These are phyloP conservation scores for Euleptes europaea DNA, from an alignment of 2,113 vertebrate genomes.

Conservation along the genomic window DNA sequence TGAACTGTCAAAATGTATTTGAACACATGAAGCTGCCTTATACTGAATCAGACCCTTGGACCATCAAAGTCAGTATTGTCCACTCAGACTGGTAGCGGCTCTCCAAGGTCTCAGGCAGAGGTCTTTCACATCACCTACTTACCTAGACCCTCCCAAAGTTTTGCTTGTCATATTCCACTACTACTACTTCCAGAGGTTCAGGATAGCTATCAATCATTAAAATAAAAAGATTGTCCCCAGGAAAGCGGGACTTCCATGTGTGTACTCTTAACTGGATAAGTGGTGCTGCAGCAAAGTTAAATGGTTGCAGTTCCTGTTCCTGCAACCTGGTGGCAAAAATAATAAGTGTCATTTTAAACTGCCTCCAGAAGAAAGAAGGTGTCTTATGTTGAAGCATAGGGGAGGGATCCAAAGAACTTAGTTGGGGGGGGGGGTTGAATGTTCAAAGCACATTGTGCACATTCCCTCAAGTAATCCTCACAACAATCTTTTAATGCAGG, in stretches of 20 bases:
- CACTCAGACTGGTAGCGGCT: no score
- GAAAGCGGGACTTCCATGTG: no score
- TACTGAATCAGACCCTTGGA: no score
- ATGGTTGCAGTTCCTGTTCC: no score
- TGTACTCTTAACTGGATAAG: neutral
- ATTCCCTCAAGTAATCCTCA: no score
- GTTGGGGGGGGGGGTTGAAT: neutral
- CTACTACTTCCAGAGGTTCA: neutral
- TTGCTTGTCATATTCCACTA: neutral
- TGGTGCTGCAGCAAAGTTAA: neutral
- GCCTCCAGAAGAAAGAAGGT: neutral
- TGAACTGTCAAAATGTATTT: neutral
- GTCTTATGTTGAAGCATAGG: neutral
- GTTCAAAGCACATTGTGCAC: neutral
- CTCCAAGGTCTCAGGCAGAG: no score
- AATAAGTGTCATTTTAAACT: neutral
- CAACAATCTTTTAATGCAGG: no score
- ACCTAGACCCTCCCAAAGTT: neutral
- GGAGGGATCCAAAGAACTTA: no score
- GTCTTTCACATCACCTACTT: no score
- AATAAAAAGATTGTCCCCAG: neutral
- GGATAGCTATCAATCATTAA: neutral
- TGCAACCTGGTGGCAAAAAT: no score
- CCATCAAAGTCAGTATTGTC: no score
- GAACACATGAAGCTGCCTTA: no score